Evolutionary conservation across 35 echinoderm and acorn worm genomes (phyloP).

Genomic region (Ophiothrix spiculata): DNA sequence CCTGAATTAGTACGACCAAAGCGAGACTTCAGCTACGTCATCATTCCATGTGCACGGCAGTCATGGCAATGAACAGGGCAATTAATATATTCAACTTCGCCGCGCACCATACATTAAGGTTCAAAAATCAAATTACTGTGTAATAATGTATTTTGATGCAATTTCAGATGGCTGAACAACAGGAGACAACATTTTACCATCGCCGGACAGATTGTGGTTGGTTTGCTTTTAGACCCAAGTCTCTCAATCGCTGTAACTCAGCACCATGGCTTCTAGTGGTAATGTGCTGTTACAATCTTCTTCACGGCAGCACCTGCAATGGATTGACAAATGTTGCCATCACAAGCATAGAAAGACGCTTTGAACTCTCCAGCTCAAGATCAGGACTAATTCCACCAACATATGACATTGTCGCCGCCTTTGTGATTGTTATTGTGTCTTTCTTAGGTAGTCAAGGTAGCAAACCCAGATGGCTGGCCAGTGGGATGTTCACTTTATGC

Average conservation of each 20-base stretch:
- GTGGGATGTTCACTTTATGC: constrained; percentile 41
- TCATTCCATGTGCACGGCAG: no score
- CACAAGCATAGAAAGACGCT: constrained; percentile 77
- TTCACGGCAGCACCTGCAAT: constrained; percentile 76
- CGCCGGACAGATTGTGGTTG: constrained; percentile 33
- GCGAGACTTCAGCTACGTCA: no score
- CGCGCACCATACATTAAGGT: no score
- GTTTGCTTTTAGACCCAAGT: constrained; percentile 24
- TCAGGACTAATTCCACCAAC: constrained; percentile 65
- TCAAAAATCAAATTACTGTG: no score
- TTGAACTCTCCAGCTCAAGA: constrained; percentile 58
- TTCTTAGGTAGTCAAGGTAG: constrained; percentile 81
- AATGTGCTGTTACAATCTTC: constrained; percentile 29
- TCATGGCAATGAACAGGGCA: no score
- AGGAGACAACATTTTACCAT: no score
- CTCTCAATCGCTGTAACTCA: constrained; percentile 29
- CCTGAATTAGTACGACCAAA: no score
- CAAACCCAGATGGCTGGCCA: constrained; percentile 68
- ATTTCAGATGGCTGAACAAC: no score
- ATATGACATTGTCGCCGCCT: constrained; percentile 44
- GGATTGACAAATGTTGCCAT: constrained; percentile 62
- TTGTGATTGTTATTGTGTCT: constrained; percentile 58
- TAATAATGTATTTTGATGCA: no score
- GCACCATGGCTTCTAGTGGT: constrained; percentile 33
- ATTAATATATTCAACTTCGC: no score